A percentile compares a stretch with the other conserved stretches of the same genome.
Evolutionary conservation across 2,888 invertebrate genomes (phyloP).

Genomic region (Sphaerophoria taeniata): DNA sequence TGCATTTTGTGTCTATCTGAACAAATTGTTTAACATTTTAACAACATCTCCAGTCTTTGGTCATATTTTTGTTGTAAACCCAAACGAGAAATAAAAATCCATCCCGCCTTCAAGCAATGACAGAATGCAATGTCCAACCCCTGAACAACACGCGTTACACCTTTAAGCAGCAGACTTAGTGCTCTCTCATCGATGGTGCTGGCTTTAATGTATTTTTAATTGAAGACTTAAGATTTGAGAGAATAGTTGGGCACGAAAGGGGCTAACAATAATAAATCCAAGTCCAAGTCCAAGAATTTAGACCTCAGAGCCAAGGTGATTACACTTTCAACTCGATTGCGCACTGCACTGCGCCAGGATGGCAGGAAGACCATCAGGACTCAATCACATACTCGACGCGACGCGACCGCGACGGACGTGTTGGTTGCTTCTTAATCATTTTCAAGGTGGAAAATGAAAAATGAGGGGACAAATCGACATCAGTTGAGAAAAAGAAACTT

Average conservation of each 20-base stretch:
- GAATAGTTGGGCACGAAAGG: neutral
- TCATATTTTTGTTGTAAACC: neutral
- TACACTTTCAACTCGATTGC: slow-evolving; percentile 27
- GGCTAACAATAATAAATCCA: slow-evolving; percentile 6
- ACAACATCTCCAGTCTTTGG: slow-evolving; percentile 38
- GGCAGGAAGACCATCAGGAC: slow-evolving; percentile 45
- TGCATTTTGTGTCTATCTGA: slow-evolving; percentile 52
- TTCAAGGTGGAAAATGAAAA: slow-evolving; percentile 70
- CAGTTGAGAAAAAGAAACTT: slow-evolving; percentile 41
- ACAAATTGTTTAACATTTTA: slow-evolving; percentile 67
- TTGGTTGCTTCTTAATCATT: slow-evolving; percentile 64
- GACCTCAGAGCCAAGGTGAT: slow-evolving; percentile 45
- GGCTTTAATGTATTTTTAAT: slow-evolving; percentile 72
- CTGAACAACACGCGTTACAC: slow-evolving; percentile 67
- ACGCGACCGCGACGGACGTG: too few species aligned
- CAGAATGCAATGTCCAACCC: slow-evolving; percentile 68
- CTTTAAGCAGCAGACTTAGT: slow-evolving; percentile 58
- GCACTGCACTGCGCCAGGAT: neutral
- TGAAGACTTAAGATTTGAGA: slow-evolving; percentile 65
- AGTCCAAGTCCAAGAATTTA: slow-evolving; percentile 52
- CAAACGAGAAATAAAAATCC: slow-evolving; percentile 45
- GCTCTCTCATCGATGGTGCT: slow-evolving; percentile 2
- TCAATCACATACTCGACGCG: slow-evolving; percentile 14
- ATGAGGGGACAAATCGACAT: slow-evolving; percentile 73
- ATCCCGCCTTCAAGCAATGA: slow-evolving; percentile 68